phyloP scores from a whole-genome alignment of 2,888 invertebrate species.

The Polyommatus icarus region DNA sequence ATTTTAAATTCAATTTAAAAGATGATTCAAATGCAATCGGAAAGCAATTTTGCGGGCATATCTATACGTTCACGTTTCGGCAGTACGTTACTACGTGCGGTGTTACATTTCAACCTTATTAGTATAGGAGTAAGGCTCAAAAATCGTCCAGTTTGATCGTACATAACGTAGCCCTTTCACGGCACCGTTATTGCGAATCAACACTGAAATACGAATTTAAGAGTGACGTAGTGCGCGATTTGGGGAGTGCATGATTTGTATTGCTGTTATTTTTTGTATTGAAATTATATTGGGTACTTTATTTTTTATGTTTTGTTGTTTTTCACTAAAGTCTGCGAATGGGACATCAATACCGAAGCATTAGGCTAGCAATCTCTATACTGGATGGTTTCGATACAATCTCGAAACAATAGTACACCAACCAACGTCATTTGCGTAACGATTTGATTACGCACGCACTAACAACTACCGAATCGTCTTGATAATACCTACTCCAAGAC shows the following conservation, averaged over 20 bases:
- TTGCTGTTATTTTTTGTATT: neutral
- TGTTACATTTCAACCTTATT: neutral
- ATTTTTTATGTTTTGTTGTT: neutral
- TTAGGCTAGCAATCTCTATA: too few species aligned
- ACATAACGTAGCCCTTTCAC: neutral
- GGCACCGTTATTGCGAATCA: slow-evolving; percentile 15
- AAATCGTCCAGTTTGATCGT: neutral
- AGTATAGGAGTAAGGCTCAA: neutral
- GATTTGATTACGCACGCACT: too few species aligned
- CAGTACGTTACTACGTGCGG: slow-evolving; percentile 36
- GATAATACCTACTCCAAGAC: too few species aligned
- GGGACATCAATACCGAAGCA: too few species aligned
- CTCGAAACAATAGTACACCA: too few species aligned
- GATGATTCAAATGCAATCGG: slow-evolving; percentile 44
- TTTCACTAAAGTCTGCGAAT: neutral
- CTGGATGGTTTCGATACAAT: too few species aligned
- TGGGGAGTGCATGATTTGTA: slow-evolving; percentile 4
- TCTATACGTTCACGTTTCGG: slow-evolving; percentile 42
- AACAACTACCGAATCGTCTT: too few species aligned
- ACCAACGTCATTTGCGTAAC: too few species aligned
- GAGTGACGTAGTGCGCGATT: slow-evolving; percentile 4
- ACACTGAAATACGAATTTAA: slow-evolving; percentile 10
- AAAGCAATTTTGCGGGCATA: slow-evolving; percentile 45
- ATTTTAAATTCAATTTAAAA: slow-evolving; percentile 52
- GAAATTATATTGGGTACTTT: neutral